Percentiles rank a stretch among this genome's conserved stretches.
These are phyloP conservation scores for Geophilus truncorum DNA, from an alignment of 2,888 invertebrate genomes.

Conservation along the genomic window DNA sequence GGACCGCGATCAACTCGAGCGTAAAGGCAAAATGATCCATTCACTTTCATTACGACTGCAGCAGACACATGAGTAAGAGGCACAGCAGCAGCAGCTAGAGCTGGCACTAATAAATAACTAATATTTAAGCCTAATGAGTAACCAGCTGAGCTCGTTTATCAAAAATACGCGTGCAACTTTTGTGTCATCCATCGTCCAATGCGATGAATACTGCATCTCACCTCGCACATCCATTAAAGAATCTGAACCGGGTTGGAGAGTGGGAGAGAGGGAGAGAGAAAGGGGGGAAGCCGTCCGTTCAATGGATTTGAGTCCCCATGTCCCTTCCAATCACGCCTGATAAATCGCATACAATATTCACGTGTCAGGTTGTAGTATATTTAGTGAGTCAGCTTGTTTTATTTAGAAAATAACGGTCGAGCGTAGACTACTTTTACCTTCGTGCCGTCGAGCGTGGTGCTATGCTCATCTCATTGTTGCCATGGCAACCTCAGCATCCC, in stretches of 20 bases:
- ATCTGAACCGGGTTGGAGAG: not conserved
- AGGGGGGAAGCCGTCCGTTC: no score
- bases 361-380: not conserved
- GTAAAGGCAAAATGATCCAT: slow-evolving; percentile 18
- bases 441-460: not conserved
- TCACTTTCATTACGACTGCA: slow-evolving; percentile 21
- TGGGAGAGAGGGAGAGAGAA: no score
- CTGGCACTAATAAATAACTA: slow-evolving; percentile 16
- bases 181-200: not conserved
- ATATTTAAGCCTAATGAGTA: slow-evolving; percentile 21
- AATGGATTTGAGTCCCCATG: not conserved
- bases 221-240: not conserved
- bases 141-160: slow-evolving; percentile 10
- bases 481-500: slow-evolving; percentile 11
- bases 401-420: not conserved
- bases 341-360: slow-evolving; percentile 5
- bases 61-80: not conserved
- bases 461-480: not conserved
- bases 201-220: not conserved
- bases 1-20: slow-evolving; percentile 2
- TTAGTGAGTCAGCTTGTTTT: slow-evolving; percentile 7
- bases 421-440: not conserved
- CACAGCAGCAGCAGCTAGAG: not conserved
- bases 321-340: not conserved
- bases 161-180: not conserved